phyloP scores from a whole-genome alignment of 2,797 vertebrate species.

The Anisognathus igniventris region DNA sequence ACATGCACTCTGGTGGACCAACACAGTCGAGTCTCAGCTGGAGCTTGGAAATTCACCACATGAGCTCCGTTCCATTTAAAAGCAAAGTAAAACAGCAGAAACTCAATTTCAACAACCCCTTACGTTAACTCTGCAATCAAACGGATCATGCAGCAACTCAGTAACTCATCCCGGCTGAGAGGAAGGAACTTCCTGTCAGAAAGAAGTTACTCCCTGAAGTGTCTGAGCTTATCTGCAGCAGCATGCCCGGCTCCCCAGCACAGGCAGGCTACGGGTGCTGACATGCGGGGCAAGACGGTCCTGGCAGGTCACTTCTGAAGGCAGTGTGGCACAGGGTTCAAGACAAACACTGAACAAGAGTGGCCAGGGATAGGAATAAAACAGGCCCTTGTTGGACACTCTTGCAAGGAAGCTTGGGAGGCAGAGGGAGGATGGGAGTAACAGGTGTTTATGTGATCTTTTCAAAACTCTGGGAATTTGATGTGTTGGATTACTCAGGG shows the following conservation, averaged over 20 bases:
- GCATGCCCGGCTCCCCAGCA: neutral
- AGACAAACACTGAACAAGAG: neutral
- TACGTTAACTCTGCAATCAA: neutral
- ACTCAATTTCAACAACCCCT: neutral
- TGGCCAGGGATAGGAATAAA: neutral
- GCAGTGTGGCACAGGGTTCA: neutral
- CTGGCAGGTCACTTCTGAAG: neutral
- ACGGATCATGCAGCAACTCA: neutral
- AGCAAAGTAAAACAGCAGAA: neutral
- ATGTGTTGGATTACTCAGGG: neutral
- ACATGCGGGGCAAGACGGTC: neutral
- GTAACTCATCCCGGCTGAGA: neutral
- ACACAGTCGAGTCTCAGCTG: neutral
- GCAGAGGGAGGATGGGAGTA: neutral
- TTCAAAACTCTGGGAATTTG: neutral
- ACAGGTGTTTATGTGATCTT: slow-evolving; percentile 32
- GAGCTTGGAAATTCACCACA: neutral
- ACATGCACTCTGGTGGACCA: neutral
- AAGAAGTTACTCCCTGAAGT: slow-evolving; percentile 4
- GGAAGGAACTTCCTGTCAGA: slow-evolving; percentile 10
- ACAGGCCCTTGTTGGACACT: neutral
- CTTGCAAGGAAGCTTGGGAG: neutral
- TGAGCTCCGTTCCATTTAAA: neutral
- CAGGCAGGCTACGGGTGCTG: neutral
- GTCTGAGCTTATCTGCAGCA: neutral